Evolutionary conservation across 2,797 vertebrate species (phyloP).

Genomic region (Crocodylus rhombifer): DNA sequence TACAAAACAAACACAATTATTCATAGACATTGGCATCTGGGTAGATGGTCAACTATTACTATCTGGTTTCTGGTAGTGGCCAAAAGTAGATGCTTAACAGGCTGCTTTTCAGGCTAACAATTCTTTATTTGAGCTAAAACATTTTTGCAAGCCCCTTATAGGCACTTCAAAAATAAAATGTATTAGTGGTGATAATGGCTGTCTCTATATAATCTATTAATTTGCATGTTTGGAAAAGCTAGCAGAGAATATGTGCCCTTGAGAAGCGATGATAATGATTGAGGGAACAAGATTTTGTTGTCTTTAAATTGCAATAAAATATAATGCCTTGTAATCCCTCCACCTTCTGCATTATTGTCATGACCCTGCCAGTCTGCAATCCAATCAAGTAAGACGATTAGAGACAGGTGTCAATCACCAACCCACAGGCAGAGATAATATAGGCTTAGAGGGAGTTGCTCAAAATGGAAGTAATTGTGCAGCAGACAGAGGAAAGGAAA

Average conservation of each 20-base stretch:
- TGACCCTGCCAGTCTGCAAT: neutral
- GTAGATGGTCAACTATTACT: neutral
- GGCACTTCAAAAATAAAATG: neutral
- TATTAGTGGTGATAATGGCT: neutral
- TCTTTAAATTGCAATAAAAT: neutral
- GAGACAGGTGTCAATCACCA: no score
- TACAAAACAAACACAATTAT: neutral
- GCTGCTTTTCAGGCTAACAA: neutral
- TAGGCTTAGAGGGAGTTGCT: no score
- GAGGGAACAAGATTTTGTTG: neutral
- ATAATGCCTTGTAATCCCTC: neutral
- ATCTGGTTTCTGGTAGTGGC: neutral
- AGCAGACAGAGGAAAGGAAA: no score
- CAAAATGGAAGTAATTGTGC: no score
- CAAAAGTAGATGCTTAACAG: neutral
- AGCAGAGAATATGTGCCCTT: slow-evolving; percentile 2
- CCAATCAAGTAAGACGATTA: neutral
- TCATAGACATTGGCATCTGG: neutral
- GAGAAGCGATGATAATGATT: neutral
- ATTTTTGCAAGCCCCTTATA: neutral
- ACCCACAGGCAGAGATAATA: no score
- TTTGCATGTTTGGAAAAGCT: neutral
- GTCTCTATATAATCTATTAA: neutral
- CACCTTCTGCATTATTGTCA: neutral
- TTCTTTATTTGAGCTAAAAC: neutral